These are phyloP conservation scores for Odontocolon sp. DNA, from an alignment of 2,888 invertebrate genomes.

Conservation along the genomic window DNA sequence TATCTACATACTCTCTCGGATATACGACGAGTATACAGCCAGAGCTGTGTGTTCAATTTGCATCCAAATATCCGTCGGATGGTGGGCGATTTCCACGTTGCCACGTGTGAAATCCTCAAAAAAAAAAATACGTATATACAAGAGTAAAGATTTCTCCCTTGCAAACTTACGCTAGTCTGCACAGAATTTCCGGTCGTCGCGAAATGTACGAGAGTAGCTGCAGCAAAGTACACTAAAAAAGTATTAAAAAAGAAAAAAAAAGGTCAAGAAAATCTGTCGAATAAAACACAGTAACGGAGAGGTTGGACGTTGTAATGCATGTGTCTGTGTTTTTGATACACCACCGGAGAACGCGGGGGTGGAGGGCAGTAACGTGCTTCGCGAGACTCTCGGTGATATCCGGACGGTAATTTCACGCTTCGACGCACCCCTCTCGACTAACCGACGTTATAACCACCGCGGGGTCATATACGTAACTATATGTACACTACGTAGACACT, in stretches of 20 bases:
- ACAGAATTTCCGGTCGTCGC: conserved; percentile 3
- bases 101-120: conserved; percentile 9
- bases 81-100: conserved; percentile 15
- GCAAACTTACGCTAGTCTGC: not conserved
- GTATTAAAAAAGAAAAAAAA: not conserved
- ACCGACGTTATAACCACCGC: conserved; percentile 68
- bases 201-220: not conserved
- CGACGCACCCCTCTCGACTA: conserved; percentile 75
- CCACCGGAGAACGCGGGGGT: conserved; percentile 22
- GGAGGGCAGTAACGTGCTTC: conserved; percentile 35
- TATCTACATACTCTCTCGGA: not conserved
- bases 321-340: conserved; percentile 3
- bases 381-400: conserved; percentile 63
- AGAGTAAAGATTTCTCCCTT: conserved; percentile 1
- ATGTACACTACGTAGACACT: conserved; percentile 30
- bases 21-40: conserved; percentile 1
- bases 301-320: not conserved
- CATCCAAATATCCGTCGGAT: conserved; percentile 55
- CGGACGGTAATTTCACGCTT: conserved; percentile 79
- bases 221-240: conserved; percentile 1
- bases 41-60: conserved; percentile 52
- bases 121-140: conserved; percentile 32
- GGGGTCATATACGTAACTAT: conserved; percentile 43
- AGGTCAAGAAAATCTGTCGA: not conserved
- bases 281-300: conserved; percentile 8